These are phyloP conservation scores for Papilio glaucus DNA, from an alignment of 1,140 invertebrate species.

Conservation along the genomic window DNA sequence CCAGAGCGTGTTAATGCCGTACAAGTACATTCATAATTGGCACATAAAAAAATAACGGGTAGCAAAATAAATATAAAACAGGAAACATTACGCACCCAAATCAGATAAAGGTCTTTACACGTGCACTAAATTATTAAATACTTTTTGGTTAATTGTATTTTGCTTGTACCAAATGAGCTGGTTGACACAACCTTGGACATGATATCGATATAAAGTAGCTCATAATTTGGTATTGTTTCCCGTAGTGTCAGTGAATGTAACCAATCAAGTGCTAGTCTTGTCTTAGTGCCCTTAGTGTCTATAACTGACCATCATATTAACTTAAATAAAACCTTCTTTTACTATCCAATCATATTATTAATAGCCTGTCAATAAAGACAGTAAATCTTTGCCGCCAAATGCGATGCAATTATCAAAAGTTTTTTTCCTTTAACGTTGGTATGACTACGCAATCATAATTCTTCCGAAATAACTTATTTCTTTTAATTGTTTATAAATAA, in stretches of 20 bases:
- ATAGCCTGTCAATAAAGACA: too few relatives aligned
- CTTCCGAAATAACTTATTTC: too few relatives aligned
- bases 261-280: too few relatives aligned
- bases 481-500: background rate
- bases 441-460: background rate
- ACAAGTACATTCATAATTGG: conserved; percentile 8
- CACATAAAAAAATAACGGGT: conserved; percentile 8
- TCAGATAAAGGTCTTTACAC: conserved; percentile 21
- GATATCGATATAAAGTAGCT: background rate
- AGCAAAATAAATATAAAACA: conserved; percentile 22
- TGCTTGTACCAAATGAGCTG: background rate
- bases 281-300: too few relatives aligned
- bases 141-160: conserved; percentile 1
- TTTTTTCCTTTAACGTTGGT: background rate
- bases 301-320: too few relatives aligned
- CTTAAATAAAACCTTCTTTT: too few relatives aligned
- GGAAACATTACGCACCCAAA: background rate
- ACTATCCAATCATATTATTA: too few relatives aligned
- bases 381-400: too few relatives aligned
- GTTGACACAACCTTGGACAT: background rate
- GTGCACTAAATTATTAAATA: conserved; percentile 9
- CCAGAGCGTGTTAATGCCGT: conserved; percentile 25
- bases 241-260: background rate
- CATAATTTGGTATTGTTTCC: background rate
- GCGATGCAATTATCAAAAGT: too few relatives aligned